Conservation (phyloP, 2,113 vertebrate genomes). For the Cephalopterus ornatus region DNA sequence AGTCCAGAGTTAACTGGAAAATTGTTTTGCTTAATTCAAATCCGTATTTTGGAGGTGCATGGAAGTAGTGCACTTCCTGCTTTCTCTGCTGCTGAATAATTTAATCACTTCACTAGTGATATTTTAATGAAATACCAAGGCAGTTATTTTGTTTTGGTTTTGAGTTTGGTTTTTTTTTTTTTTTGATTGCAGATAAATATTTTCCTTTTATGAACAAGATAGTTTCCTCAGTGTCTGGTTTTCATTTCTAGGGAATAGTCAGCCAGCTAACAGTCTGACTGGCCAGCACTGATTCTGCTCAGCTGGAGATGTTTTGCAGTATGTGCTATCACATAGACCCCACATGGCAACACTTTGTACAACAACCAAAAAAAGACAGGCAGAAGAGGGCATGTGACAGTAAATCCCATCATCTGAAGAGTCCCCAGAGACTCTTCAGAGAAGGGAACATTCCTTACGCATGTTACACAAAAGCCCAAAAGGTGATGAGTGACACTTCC, state of each 20-base stretch:
- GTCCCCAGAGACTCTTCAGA: slow-evolving; percentile 23
- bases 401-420: slow-evolving; percentile 48
- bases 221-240: slow-evolving; percentile 27
- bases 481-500: slow-evolving; percentile 56
- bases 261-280: background rate
- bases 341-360: slow-evolving; percentile 37
- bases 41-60: background rate
- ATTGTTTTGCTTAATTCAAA: background rate
- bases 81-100: background rate
- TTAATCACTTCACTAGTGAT: background rate
- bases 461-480: slow-evolving; percentile 38
- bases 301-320: slow-evolving; percentile 12
- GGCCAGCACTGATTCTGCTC: background rate
- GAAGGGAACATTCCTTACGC: background rate
- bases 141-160: background rate
- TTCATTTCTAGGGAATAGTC: slow-evolving; percentile 12
- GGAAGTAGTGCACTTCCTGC: background rate
- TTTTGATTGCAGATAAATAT: background rate
- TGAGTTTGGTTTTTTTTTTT: background rate
- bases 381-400: slow-evolving; percentile 38
- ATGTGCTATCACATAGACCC: slow-evolving; percentile 28
- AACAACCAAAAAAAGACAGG: slow-evolving; percentile 13
- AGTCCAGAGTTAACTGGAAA: background rate
- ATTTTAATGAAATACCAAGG: background rate
- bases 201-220: slow-evolving; percentile 30